Conservation (phyloP, 2,113 vertebrate genomes). For the Ictalurus furcatus region DNA sequence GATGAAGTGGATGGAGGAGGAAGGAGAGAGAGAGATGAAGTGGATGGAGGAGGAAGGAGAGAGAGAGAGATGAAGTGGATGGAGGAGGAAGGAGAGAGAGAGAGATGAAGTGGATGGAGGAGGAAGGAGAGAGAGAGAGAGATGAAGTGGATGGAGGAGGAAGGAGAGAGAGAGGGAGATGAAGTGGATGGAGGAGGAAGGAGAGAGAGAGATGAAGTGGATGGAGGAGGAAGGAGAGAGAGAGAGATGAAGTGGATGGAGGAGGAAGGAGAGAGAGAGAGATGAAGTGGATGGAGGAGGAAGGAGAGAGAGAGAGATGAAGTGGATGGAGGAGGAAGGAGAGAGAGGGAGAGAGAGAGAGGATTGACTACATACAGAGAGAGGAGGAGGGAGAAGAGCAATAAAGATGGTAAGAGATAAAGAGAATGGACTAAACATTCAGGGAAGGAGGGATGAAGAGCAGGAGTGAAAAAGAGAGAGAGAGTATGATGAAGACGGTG, state of each 20-base stretch:
- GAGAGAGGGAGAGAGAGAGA: neutral
- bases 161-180: neutral
- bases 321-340: too few species aligned
- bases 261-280: neutral
- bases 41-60: too few species aligned
- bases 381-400: neutral
- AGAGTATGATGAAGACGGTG: neutral
- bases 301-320: neutral
- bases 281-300: neutral
- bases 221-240: too few species aligned
- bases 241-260: neutral
- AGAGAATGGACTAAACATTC: neutral
- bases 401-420: neutral
- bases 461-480: neutral
- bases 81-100: too few species aligned
- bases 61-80: too few species aligned
- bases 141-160: too few species aligned
- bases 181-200: neutral
- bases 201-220: neutral
- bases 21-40: too few species aligned
- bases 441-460: neutral
- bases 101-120: too few species aligned
- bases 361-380: neutral
- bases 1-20: neutral
- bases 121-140: too few species aligned